Percentiles rank a stretch among this genome's conserved stretches.
phyloP scores from a whole-genome alignment of 1,140 invertebrate species.

The Zophobas morio region DNA sequence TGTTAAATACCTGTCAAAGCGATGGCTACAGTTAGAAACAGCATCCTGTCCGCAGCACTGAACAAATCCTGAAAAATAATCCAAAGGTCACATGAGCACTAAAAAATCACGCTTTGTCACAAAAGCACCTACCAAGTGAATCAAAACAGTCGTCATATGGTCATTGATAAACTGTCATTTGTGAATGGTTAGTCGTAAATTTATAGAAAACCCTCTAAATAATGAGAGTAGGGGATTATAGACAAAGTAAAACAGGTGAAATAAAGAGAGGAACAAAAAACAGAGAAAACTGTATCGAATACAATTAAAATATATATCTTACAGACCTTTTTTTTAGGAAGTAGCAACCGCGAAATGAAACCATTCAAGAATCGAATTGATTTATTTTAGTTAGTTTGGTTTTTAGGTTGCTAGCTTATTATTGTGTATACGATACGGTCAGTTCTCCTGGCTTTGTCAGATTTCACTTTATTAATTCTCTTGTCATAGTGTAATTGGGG shows the following conservation, averaged over 20 bases:
- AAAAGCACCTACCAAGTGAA: conserved; percentile 53
- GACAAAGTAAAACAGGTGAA: conserved; percentile 44
- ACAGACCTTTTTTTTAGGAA: conserved; percentile 55
- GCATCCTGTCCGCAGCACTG: conserved; percentile 37
- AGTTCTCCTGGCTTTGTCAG: conserved; percentile 36
- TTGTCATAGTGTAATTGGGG: conserved; percentile 42
- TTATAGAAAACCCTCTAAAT: conserved; percentile 50
- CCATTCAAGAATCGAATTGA: conserved; percentile 60
- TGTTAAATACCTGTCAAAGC: conserved; percentile 23
- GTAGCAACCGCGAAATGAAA: conserved; percentile 57
- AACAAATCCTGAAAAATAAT: conserved; percentile 39
- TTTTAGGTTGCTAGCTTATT: conserved; percentile 29
- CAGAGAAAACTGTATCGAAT: conserved; percentile 58
- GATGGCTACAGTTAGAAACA: conserved; percentile 14
- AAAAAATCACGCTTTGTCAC: conserved; percentile 19
- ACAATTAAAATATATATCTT: conserved; percentile 54
- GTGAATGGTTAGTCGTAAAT: conserved; percentile 49
- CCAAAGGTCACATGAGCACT: conserved; percentile 22
- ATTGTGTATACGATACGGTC: conserved; percentile 38
- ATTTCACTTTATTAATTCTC: conserved; percentile 54
- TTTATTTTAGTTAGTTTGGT: conserved; percentile 52
- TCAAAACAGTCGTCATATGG: conserved; percentile 45
- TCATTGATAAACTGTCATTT: conserved; percentile 51
- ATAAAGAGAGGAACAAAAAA: conserved; percentile 55
- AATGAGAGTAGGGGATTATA: conserved; percentile 34